phyloP scores from a whole-genome alignment of 1,140 invertebrate species.

The Leguminivora glycinivorella region DNA sequence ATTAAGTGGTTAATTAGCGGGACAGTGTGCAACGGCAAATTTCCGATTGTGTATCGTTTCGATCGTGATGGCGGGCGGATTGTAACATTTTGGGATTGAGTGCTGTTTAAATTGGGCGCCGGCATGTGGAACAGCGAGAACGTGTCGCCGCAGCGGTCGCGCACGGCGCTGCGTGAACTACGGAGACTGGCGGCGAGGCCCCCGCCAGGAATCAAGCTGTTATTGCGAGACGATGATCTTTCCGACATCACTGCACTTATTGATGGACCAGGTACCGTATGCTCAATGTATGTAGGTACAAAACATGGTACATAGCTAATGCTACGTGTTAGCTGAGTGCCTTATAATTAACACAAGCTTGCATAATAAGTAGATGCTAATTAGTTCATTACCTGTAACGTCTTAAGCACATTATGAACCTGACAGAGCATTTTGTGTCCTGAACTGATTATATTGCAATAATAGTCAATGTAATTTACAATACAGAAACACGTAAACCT shows the following conservation, averaged over 20 bases:
- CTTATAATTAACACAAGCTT: not conserved
- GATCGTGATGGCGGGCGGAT: slow-evolving; percentile 33
- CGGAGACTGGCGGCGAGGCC: slow-evolving; percentile 57
- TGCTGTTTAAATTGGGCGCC: not conserved
- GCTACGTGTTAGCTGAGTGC: not conserved
- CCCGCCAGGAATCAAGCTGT: slow-evolving; percentile 61
- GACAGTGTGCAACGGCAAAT: not conserved
- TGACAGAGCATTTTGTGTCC: not conserved
- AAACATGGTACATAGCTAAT: not conserved
- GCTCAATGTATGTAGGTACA: not conserved
- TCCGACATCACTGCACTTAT: slow-evolving; percentile 63
- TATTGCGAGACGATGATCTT: slow-evolving; percentile 63
- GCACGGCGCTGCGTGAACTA: slow-evolving; percentile 47
- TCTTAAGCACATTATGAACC: not conserved
- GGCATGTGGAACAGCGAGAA: slow-evolving; percentile 71
- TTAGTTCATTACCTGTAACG: not conserved
- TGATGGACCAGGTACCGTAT: slow-evolving; percentile 59
- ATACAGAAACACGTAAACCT: not conserved
- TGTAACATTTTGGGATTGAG: slow-evolving; percentile 3
- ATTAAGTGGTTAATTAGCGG: not conserved
- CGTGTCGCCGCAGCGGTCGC: slow-evolving; percentile 64
- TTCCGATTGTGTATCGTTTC: not conserved
- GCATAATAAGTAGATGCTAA: slow-evolving; percentile 16
- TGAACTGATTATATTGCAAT: not conserved
- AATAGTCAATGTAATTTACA: not conserved